These are phyloP conservation scores for Pelvicachromis taeniatus DNA, from an alignment of 2,113 vertebrate species.

Conservation along the genomic window DNA sequence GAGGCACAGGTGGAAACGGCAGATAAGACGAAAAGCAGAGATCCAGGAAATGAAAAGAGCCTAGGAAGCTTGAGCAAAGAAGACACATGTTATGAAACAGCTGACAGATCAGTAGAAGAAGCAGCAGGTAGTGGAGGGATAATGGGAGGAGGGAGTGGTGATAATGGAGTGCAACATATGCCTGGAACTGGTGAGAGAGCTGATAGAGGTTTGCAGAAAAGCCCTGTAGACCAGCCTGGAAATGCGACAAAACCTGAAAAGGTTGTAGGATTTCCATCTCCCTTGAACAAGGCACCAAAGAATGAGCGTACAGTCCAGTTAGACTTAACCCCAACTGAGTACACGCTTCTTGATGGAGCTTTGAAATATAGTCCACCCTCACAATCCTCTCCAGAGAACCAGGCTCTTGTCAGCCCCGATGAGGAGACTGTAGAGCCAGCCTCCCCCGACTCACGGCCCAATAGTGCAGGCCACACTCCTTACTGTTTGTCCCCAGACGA, in stretches of 20 bases:
- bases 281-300: conserved; percentile 73
- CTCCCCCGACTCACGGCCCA: conserved; percentile 69
- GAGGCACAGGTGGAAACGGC: neutral
- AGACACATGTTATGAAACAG: neutral
- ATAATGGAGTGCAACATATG: neutral
- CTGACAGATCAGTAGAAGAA: neutral
- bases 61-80: neutral
- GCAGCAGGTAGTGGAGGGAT: neutral
- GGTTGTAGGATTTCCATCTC: conserved; percentile 65
- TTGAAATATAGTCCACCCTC: conserved; percentile 56
- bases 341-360: conserved; percentile 69
- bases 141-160: neutral
- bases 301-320: conserved; percentile 73
- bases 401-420: conserved; percentile 65
- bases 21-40: conserved; percentile 6
- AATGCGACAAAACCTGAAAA: conserved; percentile 64
- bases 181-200: neutral
- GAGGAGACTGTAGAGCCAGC: conserved; percentile 79
- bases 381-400: conserved; percentile 53
- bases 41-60: conserved; percentile 15
- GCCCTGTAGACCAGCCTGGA: neutral
- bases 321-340: conserved; percentile 77
- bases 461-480: conserved; percentile 78
- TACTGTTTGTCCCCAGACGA: conserved; percentile 79
- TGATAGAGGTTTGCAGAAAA: neutral